These are phyloP conservation scores for Zingel zingel DNA, from an alignment of 2,113 vertebrate genomes.

Conservation along the genomic window DNA sequence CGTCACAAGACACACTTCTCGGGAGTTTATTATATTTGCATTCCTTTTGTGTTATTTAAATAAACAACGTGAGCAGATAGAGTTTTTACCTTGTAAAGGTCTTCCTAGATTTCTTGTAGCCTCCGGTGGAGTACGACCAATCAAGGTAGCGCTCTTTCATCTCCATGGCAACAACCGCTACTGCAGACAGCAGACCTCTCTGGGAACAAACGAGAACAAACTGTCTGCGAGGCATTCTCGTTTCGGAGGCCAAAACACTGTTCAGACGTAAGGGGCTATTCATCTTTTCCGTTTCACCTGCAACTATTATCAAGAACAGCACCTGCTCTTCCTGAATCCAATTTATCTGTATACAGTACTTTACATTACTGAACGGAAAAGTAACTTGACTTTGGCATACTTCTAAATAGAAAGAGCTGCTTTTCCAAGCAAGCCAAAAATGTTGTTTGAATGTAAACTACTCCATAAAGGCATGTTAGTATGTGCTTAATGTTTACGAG, in stretches of 20 bases:
- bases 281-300: not conserved
- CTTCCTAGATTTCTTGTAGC: slow-evolving; percentile 91
- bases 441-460: too few relatives aligned
- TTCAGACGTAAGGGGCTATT: not conserved
- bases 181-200: slow-evolving; percentile 86
- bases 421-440: not conserved
- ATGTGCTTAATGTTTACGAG: not conserved
- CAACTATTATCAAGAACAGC: not conserved
- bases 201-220: slow-evolving; percentile 74
- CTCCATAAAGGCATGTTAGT: not conserved
- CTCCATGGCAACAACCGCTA: slow-evolving; percentile 81
- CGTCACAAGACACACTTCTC: not conserved
- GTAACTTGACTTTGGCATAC: not conserved
- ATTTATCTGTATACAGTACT: not conserved
- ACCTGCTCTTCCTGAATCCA: not conserved
- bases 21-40: not conserved
- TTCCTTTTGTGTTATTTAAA: not conserved
- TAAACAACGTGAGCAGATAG: not conserved
- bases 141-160: slow-evolving; percentile 93
- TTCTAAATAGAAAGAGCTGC: not conserved
- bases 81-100: slow-evolving; percentile 89
- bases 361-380: not conserved
- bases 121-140: slow-evolving; percentile 89
- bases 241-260: slow-evolving; percentile 27
- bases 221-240: slow-evolving; percentile 29